phyloP scores from a whole-genome alignment of 2,113 vertebrate species.

The Tenebrosternarchus preto region DNA sequence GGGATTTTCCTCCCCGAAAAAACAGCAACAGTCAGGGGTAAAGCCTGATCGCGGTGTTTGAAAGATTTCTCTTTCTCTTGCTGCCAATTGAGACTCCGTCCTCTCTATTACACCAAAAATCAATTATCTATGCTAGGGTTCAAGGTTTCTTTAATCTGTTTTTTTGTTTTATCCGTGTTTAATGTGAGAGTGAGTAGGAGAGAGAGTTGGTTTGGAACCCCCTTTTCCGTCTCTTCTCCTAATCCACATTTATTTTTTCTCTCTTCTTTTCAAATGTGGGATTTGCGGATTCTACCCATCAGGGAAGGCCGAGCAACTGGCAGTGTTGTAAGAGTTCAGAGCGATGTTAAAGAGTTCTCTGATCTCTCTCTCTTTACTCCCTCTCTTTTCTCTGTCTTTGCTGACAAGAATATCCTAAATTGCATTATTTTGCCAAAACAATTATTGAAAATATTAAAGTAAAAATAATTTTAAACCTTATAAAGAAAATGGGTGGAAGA shows the following conservation, averaged over 20 bases:
- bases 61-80: slow-evolving; percentile 53
- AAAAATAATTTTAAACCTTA: not conserved
- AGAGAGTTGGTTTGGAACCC: slow-evolving; percentile 55
- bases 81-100: slow-evolving; percentile 45
- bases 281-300: slow-evolving; percentile 64
- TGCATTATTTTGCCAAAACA: not conserved
- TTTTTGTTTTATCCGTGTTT: slow-evolving; percentile 45
- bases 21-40: slow-evolving; percentile 42
- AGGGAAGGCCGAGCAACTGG: slow-evolving; percentile 64
- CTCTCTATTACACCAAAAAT: slow-evolving; percentile 68
- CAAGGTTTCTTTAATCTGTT: slow-evolving; percentile 64
- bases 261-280: slow-evolving; percentile 71
- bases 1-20: slow-evolving; percentile 61
- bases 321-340: slow-evolving; percentile 56
- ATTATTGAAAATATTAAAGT: not conserved
- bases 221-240: slow-evolving; percentile 55
- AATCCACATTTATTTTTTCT: slow-evolving; percentile 73
- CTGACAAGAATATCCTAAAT: slow-evolving; percentile 7
- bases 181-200: slow-evolving; percentile 24
- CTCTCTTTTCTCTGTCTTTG: not conserved
- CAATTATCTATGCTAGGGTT: slow-evolving; percentile 71
- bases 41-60: slow-evolving; percentile 48
- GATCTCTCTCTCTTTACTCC: slow-evolving; percentile 30
- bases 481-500: not conserved
- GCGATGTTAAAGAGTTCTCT: slow-evolving; percentile 55